Evolutionary conservation across 2,113 vertebrate genomes (phyloP), one percentile per base, ranked within the genome.

Genomic region (Copsychus sechellarum): DNA sequence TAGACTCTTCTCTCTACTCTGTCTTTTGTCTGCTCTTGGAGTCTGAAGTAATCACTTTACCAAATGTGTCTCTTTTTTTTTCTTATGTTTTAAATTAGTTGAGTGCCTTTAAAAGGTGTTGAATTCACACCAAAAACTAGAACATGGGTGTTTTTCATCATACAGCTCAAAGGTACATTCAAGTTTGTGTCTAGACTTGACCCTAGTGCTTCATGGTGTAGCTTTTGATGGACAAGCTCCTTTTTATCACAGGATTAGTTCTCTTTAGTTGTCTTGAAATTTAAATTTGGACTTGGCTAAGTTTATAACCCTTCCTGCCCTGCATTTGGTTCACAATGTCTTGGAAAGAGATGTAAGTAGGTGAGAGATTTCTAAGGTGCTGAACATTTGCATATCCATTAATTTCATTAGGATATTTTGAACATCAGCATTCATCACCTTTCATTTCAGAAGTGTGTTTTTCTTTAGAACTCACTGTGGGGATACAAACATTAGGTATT

Each of bases 11-110:
- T 77, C 70, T 90, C 76, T 84, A 47, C 34, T 77, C 64, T 62
- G 34, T 34, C 76, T 84, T 86, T 87, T 78, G 65, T 91, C 90
- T 95, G 36, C 34, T n/a, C 19, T 47, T 81, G 51, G 8, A 64
- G 57, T 87, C 78, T 85, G 51, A 91, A 42, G 36, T 94, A 81
- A 92, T 73, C 56, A 60, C 73, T 87, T 95, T 71, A 74, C 38
- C 73, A 79, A 92, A 84, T 1, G 9, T 33, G 14, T 80, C 5
- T 73, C 4, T n/a, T 13, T 53, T 9, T 40, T 51, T 58, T 21
- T 14, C 51, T 31, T 2, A 11, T 38, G 25, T 74, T 94, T 74
- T 54, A 84, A 74, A 60, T 62, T 18, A 74, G 71, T 58, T 42
- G 23, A 31, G 17, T 78, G 33, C 28, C 66, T 88, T 43, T 61